A percentile compares a stretch with the other conserved stretches of the same genome.
These are phyloP conservation scores for Neostethus bicornis DNA, from an alignment of 2,797 vertebrate genomes.

Conservation along the genomic window DNA sequence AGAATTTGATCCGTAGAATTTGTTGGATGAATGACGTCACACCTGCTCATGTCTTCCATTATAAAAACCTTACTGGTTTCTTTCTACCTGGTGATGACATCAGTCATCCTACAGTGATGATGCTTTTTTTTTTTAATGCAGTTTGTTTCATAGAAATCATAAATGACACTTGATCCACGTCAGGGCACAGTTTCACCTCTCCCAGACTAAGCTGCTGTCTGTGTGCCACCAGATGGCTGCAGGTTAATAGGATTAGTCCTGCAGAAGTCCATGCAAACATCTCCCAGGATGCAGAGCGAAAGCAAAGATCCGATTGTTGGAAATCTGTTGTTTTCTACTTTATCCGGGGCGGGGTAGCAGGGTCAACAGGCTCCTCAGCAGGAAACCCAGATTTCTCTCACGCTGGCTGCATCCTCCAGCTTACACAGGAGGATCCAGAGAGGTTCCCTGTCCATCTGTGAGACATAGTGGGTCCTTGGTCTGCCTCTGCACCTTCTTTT, in stretches of 20 bases:
- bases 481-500: no score
- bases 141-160: background rate
- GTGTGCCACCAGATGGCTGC: conserved; percentile 64
- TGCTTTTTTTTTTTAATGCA: background rate
- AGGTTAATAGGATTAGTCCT: conserved; percentile 71
- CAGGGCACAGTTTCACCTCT: conserved; percentile 10
- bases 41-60: no score
- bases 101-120: background rate
- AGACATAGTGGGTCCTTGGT: no score
- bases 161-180: conserved; percentile 4
- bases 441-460: no score
- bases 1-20: conserved; percentile 52
- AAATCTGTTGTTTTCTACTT: background rate
- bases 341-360: no score
- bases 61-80: background rate
- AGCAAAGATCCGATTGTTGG: background rate
- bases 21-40: no score
- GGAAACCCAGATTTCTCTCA: no score
- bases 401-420: no score
- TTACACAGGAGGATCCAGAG: no score
- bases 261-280: conserved; percentile 15
- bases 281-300: conserved; percentile 4
- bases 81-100: background rate
- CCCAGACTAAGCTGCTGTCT: conserved; percentile 21
- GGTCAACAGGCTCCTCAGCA: no score